These are phyloP conservation scores for Zootermopsis nevadensis DNA, from an alignment of 2,888 invertebrate species.

Conservation along the genomic window DNA sequence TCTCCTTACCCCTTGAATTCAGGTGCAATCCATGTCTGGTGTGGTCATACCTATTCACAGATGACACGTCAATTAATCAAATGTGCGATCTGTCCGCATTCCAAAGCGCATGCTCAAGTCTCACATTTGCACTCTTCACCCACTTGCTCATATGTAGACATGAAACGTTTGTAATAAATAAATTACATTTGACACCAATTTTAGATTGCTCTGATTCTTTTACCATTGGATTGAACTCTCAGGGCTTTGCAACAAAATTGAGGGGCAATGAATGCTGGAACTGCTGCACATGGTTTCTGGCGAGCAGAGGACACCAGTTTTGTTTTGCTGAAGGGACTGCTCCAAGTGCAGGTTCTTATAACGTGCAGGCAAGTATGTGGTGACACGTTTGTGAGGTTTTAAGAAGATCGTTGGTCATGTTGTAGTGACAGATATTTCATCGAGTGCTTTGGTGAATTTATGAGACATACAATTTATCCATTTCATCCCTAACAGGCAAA, in stretches of 20 bases:
- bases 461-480: neutral
- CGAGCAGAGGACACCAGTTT: neutral
- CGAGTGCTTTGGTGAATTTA: neutral
- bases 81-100: too few species aligned
- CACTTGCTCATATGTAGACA: too few species aligned
- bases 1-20: too few species aligned
- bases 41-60: too few species aligned
- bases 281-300: neutral
- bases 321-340: neutral
- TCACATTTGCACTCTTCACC: too few species aligned
- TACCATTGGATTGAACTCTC: neutral
- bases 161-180: neutral
- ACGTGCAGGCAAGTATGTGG: neutral
- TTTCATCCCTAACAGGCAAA: neutral
- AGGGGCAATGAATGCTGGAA: slow-evolving; percentile 8
- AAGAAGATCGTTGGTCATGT: neutral
- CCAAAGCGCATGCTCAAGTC: too few species aligned
- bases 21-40: too few species aligned
- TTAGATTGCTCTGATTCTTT: neutral
- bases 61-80: too few species aligned
- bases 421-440: neutral
- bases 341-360: neutral
- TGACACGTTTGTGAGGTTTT: neutral
- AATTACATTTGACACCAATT: neutral
- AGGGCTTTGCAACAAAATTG: neutral